Percentiles rank a stretch among this genome's conserved stretches.
Conservation (phyloP, 2,113 vertebrate genomes). For the Microtus pennsylvanicus region DNA sequence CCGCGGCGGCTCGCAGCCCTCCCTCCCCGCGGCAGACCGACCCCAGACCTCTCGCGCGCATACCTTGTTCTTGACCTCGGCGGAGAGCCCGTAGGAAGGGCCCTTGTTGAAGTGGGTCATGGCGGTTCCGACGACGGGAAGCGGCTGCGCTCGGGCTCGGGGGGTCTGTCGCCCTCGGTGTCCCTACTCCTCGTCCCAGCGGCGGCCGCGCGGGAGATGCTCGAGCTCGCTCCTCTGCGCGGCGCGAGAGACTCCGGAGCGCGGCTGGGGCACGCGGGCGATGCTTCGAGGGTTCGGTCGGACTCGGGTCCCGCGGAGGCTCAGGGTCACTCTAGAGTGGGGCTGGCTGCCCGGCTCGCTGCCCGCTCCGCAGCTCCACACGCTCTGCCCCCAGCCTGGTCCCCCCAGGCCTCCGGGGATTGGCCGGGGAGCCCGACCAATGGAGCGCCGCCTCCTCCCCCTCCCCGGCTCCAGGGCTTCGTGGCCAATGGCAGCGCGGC, state of each 20-base stretch:
- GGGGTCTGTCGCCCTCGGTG: background rate
- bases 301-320: background rate
- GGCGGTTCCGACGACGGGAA: constrained; percentile 50
- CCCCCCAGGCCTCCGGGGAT: constrained; percentile 49
- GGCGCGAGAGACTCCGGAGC: background rate
- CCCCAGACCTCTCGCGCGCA: background rate
- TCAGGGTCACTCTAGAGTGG: background rate
- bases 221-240: constrained; percentile 34
- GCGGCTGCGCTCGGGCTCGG: constrained; percentile 10
- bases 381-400: constrained; percentile 56
- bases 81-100: constrained; percentile 94
- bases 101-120: constrained; percentile 97
- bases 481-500: constrained; percentile 29
- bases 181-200: constrained; percentile 42
- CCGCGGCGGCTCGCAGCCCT: background rate
- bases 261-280: background rate
- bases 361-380: constrained; percentile 17
- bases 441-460: constrained; percentile 62
- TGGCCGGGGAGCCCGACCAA: constrained; percentile 74
- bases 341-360: background rate
- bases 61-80: constrained; percentile 97
- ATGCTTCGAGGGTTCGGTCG: background rate
- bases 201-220: constrained; percentile 45
- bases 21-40: background rate
- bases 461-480: background rate